Evolutionary conservation across 2,888 invertebrate genomes (phyloP).

Genomic region (Hyles lineata): DNA sequence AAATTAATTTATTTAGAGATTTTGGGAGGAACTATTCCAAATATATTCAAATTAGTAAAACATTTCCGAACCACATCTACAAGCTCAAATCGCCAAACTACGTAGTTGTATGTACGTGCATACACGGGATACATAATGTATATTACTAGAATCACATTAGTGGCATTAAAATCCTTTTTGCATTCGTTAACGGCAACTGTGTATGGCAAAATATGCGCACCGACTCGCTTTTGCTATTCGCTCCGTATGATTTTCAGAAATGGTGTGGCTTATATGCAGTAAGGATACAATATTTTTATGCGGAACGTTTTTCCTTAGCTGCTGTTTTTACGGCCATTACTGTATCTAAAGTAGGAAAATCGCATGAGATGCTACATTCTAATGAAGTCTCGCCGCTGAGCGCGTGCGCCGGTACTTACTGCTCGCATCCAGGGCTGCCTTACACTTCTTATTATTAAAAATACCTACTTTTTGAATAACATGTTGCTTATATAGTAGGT

Average conservation of each 20-base stretch:
- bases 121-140: slow-evolving; percentile 67
- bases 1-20: background rate
- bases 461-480: background rate
- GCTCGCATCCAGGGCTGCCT: slow-evolving; percentile 58
- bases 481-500: background rate
- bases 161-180: slow-evolving; percentile 80
- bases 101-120: slow-evolving; percentile 41
- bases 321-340: slow-evolving; percentile 80
- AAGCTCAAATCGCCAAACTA: slow-evolving; percentile 40
- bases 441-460: slow-evolving; percentile 4
- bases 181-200: slow-evolving; percentile 76
- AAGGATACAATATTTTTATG: slow-evolving; percentile 84
- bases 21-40: slow-evolving; percentile 2
- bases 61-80: background rate
- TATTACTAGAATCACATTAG: slow-evolving; percentile 79
- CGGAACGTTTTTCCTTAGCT: slow-evolving; percentile 74
- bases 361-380: slow-evolving; percentile 82
- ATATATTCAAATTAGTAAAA: slow-evolving; percentile 18
- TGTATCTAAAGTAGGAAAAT: slow-evolving; percentile 83
- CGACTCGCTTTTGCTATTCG: slow-evolving; percentile 71
- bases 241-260: slow-evolving; percentile 85
- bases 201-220: slow-evolving; percentile 82
- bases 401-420: slow-evolving; percentile 80
- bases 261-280: slow-evolving; percentile 76
- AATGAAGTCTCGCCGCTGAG: slow-evolving; percentile 75